A percentile compares a stretch with the other conserved stretches of the same genome.
Evolutionary conservation across 2,888 invertebrate species (phyloP).

Genomic region (Drosophila subquinaria): DNA sequence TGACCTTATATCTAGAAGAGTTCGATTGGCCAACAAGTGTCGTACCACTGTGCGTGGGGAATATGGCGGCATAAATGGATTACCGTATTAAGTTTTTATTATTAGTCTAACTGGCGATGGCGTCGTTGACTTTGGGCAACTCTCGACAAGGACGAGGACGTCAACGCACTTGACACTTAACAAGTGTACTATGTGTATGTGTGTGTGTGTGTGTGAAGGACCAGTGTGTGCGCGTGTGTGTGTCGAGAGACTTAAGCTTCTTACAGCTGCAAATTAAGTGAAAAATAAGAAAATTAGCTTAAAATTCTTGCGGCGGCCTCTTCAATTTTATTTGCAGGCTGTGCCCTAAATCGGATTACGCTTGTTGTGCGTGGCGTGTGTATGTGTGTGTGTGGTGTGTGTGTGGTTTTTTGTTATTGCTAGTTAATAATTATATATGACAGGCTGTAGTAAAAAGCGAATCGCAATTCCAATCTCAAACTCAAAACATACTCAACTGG

Average conservation of each 20-base stretch:
- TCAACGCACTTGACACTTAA: slow-evolving; percentile 52
- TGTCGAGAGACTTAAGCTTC: slow-evolving; percentile 44
- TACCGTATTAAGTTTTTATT: slow-evolving; percentile 81
- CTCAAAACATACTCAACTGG: slow-evolving; percentile 42
- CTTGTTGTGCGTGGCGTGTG: slow-evolving; percentile 20
- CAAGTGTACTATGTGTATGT: slow-evolving; percentile 29
- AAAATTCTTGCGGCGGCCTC: slow-evolving; percentile 69
- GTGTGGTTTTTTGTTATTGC: slow-evolving; percentile 5
- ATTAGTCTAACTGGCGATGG: slow-evolving; percentile 78
- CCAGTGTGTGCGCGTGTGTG: slow-evolving; percentile 12
- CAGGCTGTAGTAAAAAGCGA: slow-evolving; percentile 28
- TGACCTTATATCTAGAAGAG: neutral
- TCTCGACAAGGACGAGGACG: slow-evolving; percentile 25
- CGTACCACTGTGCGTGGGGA: slow-evolving; percentile 53
- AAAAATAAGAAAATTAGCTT: slow-evolving; percentile 79
- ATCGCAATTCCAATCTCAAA: slow-evolving; percentile 47
- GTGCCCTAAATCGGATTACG: slow-evolving; percentile 47
- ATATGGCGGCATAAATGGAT: slow-evolving; percentile 74
- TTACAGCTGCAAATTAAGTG: slow-evolving; percentile 75
- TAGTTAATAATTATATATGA: slow-evolving; percentile 63
- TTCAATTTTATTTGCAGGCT: slow-evolving; percentile 62
- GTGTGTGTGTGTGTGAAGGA: slow-evolving; percentile 1
- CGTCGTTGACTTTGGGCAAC: slow-evolving; percentile 68
- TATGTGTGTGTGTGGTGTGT: slow-evolving; percentile 4
- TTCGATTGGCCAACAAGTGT: neutral